Evolutionary conservation across 1,140 invertebrate species (phyloP).

Genomic region (Ips typographus): DNA sequence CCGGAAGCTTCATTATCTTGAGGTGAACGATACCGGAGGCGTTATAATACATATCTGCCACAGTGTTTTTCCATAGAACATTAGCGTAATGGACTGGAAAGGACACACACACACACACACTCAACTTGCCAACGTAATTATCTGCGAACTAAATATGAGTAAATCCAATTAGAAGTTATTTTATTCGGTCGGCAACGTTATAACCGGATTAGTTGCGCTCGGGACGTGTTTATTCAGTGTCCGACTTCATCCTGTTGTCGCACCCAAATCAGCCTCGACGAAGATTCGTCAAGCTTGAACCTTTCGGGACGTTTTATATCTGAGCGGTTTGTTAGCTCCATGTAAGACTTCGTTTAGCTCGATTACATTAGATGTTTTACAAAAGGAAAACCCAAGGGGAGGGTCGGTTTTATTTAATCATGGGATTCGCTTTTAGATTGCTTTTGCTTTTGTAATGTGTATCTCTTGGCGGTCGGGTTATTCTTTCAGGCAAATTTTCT

Average conservation of each 20-base stretch:
- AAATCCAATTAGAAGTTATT: background rate
- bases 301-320: conserved; percentile 15
- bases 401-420: conserved; percentile 15
- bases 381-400: conserved; percentile 3
- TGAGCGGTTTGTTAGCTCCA: conserved; percentile 10
- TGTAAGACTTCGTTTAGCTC: conserved; percentile 20
- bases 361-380: conserved; percentile 15
- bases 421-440: conserved; percentile 3
- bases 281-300: conserved; percentile 9
- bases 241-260: background rate
- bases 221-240: conserved; percentile 9
- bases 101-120: too few relatives aligned
- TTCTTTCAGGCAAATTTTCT: too few relatives aligned
- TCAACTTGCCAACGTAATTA: background rate
- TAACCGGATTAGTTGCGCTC: conserved; percentile 1
- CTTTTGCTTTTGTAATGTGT: background rate
- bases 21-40: too few relatives aligned
- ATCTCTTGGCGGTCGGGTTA: too few relatives aligned
- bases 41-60: too few relatives aligned
- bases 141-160: background rate
- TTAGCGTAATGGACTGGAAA: background rate
- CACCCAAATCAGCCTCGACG: conserved; percentile 3
- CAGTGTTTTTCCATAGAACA: background rate
- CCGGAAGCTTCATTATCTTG: background rate
- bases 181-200: background rate